These are phyloP conservation scores for Autographa pulchrina DNA, from an alignment of 2,888 invertebrate species.

Conservation along the genomic window DNA sequence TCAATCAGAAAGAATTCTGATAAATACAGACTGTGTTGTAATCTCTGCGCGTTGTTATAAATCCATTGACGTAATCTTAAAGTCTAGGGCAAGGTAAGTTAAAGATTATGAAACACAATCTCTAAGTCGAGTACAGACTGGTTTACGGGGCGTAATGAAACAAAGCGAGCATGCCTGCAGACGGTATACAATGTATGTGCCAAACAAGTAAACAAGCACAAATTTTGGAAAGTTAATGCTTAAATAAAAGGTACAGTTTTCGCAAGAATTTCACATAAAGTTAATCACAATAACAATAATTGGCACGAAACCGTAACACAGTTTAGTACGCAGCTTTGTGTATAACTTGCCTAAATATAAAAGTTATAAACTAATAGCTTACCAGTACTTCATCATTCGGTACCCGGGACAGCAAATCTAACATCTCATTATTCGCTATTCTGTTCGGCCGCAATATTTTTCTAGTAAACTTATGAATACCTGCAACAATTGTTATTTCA, in stretches of 20 bases:
- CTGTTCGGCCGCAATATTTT: conserved; percentile 97
- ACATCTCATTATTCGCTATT: conserved; percentile 97
- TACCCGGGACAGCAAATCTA: conserved; percentile 97
- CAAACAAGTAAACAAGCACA: too few species aligned
- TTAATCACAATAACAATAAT: too few species aligned
- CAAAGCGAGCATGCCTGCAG: too few species aligned
- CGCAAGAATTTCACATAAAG: too few species aligned
- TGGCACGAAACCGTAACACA: too few species aligned
- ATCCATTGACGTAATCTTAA: neutral
- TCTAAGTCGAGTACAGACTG: too few species aligned
- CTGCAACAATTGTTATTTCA: conserved; percentile 63
- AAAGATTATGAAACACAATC: neutral
- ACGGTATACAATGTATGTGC: too few species aligned
- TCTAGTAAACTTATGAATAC: conserved; percentile 97
- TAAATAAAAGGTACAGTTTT: too few species aligned
- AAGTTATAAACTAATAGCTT: conserved; percentile 67
- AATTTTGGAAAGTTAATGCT: too few species aligned
- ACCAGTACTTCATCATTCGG: conserved; percentile 98
- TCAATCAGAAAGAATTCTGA: neutral
- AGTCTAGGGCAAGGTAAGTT: neutral
- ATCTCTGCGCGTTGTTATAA: neutral
- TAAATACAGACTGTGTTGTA: neutral
- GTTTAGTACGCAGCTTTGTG: neutral
- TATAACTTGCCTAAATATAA: neutral
- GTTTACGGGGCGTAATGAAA: too few species aligned